Base-by-base conservation (phyloP, 2,797 vertebrate species). In the Typhlichthys subterraneus region DNA sequence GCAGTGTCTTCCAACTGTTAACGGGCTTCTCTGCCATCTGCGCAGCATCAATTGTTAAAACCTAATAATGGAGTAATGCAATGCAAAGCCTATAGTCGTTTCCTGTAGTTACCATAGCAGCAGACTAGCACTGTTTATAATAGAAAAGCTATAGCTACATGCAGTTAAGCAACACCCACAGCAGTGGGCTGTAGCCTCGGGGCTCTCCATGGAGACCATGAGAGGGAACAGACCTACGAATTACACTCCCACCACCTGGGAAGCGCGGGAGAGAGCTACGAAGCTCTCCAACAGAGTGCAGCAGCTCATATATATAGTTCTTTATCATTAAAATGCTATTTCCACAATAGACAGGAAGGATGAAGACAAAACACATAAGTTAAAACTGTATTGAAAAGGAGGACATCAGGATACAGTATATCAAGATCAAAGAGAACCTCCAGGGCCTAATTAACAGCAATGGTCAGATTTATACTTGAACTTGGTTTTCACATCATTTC, bases 191-290 rank as follows among this genome's bases (percentile, higher is more conserved):
- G 52, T 42, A 72, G 78, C 73, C 76, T 31, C 1, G 63, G 67
- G 71, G 67, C 61, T 73, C 69, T 75, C 83, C 78, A 81, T 73
- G 57, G 65, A 68, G 57, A 76, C 50, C 72, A 68, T 66, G 70
- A 73, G 67, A 79, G 70, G 76, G 81, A 87, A 80, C 81, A 79
- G 73, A 70, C 67, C 49, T 65, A 69, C 76, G 58, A 61, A 61
- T 57, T 48, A 55, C 57, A 77, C 70, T 57, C 52, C 60, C 53
- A 66, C 17, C 65, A 47, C 23, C 23, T 4, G 69, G 17, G 23
- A 29, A 69, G 17, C 17, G 17, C 17, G 17, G 17, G 69, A 76
- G 75, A 78, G 75, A 73, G 64, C 58, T 75, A 62, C 62, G 68
- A 83, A 63, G 67, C 69, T 79, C 65, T 75, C 73, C 59, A 73